Evolutionary conservation across 2,888 invertebrate genomes (phyloP), one percentile per base, ranked within the genome.

Genomic region (Schrankia costaestrigalis): DNA sequence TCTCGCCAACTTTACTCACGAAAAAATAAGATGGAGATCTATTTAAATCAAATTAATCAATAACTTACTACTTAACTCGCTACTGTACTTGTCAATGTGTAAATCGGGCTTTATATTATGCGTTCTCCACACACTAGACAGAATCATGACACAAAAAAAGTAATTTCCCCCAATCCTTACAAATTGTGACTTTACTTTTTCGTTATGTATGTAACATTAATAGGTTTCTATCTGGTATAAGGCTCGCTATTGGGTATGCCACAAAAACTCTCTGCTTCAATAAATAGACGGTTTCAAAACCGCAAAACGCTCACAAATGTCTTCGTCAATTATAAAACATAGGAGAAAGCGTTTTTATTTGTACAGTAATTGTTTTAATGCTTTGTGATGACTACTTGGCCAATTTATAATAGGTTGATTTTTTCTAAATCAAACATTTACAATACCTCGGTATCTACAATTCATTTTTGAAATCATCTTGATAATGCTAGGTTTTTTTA

Each of bases 221-320:
- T 52, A 58, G 56, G 44, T 38, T 50, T 43, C 42, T 47, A 41
- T 56, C 54, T 52, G 40, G 39, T 43, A 35, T 54, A 52, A 56
- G 47, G 54, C 33, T 11, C 19, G 45, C 40, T 57, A 54, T 58
- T 51, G 47, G 45, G 27, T 28, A 40, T 19, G 24, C 46, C 42
- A 49, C 48, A 63, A 60, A 60, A 62, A 63, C 50, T 48, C 45
- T 42, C 36, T 47, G 46, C 37, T 42, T 32, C 56, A 47, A 58
- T 62, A 63, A 62, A 62, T 63, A 58, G 52, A 51, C 36, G 45
- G 50, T 46, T 50, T 53, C 32, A 43, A 50, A 61, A 51, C 57
- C 57, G 41, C 51, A 43, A 53, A 41, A 46, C 44, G 57, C 34
- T 52, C 45, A 43, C 53, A 41, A 55, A 55, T 49, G 46, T 52